Conservation (phyloP, 2,888 invertebrate species). For the Stenotaenia linearis region DNA sequence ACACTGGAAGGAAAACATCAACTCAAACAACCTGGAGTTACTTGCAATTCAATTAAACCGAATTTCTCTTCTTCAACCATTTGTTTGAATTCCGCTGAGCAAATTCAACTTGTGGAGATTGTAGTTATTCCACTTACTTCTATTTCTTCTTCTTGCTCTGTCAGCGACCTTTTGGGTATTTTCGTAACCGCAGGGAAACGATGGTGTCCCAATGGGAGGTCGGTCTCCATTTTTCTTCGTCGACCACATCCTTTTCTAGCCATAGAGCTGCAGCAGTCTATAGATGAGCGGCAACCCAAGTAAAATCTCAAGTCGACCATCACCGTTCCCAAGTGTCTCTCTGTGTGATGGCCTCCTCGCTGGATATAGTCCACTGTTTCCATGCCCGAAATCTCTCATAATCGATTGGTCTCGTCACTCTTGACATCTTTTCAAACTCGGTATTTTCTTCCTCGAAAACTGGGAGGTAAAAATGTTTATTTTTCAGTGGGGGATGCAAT, state of each 20-base stretch:
- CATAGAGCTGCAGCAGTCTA: neutral
- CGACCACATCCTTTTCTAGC: neutral
- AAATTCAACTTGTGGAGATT: neutral
- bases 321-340: neutral
- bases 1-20: no score
- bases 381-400: neutral
- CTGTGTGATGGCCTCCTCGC: neutral
- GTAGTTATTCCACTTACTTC: neutral
- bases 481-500: no score
- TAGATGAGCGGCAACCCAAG: neutral
- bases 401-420: neutral
- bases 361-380: neutral
- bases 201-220: neutral
- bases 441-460: neutral
- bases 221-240: neutral
- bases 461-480: no score
- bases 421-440: neutral
- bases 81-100: neutral
- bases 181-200: conserved; percentile 1
- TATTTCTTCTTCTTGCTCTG: neutral
- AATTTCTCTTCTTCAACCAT: neutral
- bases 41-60: neutral
- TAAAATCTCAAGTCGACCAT: neutral
- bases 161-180: neutral
- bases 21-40: neutral